Evolutionary conservation across 2,888 invertebrate genomes (phyloP), one percentile per base, ranked within the genome.

Genomic region (Eupithecia insigniata): DNA sequence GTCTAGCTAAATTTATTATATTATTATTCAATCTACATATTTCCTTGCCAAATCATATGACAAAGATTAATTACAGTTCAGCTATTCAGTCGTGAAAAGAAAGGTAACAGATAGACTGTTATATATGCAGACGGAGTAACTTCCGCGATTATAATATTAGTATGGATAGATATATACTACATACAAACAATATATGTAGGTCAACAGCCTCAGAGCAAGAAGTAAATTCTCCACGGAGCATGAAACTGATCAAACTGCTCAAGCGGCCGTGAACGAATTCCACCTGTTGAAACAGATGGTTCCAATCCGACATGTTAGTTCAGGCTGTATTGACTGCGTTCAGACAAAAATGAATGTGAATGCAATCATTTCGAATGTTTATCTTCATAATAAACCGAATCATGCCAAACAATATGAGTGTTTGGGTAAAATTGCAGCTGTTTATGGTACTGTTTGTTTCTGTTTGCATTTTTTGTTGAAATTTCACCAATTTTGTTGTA

Each of bases 201-300:
- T 71, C 30, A 66, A 67, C 66, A 67, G 34, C 46, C 70, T 16
- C 34, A 5, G 14, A 67, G 34, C 36, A 36, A 30, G 60, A 60
- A 60, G 30, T 60, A 30, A 18, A 67, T 71, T 36, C 28, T 67
- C 51, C 22, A 60, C 30, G 58, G 22, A 43, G 62, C 66, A 60
- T 28, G 22, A 36, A 64, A 39, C 67, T 69, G 71, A 46, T 67
- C 68, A 70, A 70, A 75, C 43, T 68, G 39, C 26, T 16, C 51
- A 62, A 43, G 26, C 67, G 62, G 73, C 51, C 62, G 51, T 77
- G 70, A 71, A 74, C 76, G 58, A 75, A 75, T 73, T 75, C 62
- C 62, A 65, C 62, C 64, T 71, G 71, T 43, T 28, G 36, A 60
- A 67, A 64, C 67, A 65, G 61, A 55, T 71, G 71, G 61, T 58